These are phyloP conservation scores for Syritta pipiens DNA, from an alignment of 2,888 invertebrate species.

Conservation along the genomic window DNA sequence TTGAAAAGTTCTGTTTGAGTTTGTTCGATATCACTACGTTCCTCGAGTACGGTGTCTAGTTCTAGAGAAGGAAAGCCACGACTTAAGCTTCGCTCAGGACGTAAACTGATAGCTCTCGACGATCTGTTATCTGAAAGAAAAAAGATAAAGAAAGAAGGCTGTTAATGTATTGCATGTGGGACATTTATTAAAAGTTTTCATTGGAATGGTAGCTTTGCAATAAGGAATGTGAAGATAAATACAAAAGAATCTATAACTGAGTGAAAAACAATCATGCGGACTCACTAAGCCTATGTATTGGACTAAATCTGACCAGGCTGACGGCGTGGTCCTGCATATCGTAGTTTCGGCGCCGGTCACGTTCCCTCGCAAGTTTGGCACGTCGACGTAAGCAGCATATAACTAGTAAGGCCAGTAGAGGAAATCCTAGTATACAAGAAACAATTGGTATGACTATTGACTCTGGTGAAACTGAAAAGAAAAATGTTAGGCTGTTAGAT, in stretches of 20 bases:
- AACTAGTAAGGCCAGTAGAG: slow-evolving; percentile 89
- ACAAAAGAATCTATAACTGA: slow-evolving; percentile 1
- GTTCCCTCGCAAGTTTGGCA: slow-evolving; percentile 90
- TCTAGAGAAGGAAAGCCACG: slow-evolving; percentile 88
- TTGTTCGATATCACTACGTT: slow-evolving; percentile 89
- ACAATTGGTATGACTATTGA: slow-evolving; percentile 93
- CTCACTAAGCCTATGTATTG: slow-evolving; percentile 86
- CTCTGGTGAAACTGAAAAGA: slow-evolving; percentile 89
- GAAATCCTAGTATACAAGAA: slow-evolving; percentile 94
- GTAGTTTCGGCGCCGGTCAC: slow-evolving; percentile 89
- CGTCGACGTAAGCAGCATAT: slow-evolving; percentile 91
- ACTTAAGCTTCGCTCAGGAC: slow-evolving; percentile 84
- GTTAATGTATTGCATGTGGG: too few relatives aligned
- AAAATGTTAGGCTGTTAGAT: too few relatives aligned
- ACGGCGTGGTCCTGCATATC: slow-evolving; percentile 91
- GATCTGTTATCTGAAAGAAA: slow-evolving; percentile 80
- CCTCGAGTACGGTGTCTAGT: slow-evolving; percentile 91
- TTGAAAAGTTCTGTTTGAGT: slow-evolving; percentile 80
- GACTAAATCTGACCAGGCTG: slow-evolving; percentile 88
- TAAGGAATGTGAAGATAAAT: neutral
- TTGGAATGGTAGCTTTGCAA: neutral
- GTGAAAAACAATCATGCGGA: slow-evolving; percentile 76
- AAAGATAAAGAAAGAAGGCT: too few relatives aligned
- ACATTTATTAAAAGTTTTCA: too few relatives aligned
- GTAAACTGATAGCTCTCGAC: slow-evolving; percentile 82